Percentiles rank a stretch among this genome's conserved stretches.
These are phyloP conservation scores for Boloria selene DNA, from an alignment of 2,888 invertebrate genomes.

Conservation along the genomic window DNA sequence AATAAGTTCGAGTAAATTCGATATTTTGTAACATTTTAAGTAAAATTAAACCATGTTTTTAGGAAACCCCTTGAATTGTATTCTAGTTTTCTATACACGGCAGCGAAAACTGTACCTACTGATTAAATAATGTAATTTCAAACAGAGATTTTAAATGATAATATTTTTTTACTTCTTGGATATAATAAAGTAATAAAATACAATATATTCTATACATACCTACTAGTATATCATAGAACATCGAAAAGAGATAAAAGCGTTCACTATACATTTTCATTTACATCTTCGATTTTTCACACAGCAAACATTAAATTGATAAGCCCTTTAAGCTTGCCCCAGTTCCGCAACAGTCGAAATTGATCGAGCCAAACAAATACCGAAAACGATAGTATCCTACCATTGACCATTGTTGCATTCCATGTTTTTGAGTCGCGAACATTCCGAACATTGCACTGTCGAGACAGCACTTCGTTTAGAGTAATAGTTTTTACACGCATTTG, in stretches of 20 bases:
- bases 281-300: neutral
- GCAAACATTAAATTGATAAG: neutral
- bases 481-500: constrained; percentile 48
- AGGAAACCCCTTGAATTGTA: too few species aligned
- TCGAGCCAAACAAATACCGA: constrained; percentile 47
- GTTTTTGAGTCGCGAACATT: constrained; percentile 50
- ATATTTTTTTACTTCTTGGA: too few species aligned
- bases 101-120: too few species aligned
- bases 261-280: neutral
- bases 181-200: too few species aligned
- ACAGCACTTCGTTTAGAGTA: constrained; percentile 44
- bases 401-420: constrained; percentile 53
- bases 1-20: neutral
- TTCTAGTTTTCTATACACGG: too few species aligned
- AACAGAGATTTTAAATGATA: too few species aligned
- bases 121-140: too few species aligned
- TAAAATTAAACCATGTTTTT: too few species aligned
- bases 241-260: too few species aligned
- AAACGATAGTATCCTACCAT: constrained; percentile 47
- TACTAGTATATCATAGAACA: too few species aligned
- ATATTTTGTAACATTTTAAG: neutral
- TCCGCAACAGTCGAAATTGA: constrained; percentile 40
- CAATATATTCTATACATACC: too few species aligned
- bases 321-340: constrained; percentile 29
- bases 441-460: constrained; percentile 45